Conservation (phyloP, 2,113 vertebrate genomes). For the Trochalopteron elliotii region DNA sequence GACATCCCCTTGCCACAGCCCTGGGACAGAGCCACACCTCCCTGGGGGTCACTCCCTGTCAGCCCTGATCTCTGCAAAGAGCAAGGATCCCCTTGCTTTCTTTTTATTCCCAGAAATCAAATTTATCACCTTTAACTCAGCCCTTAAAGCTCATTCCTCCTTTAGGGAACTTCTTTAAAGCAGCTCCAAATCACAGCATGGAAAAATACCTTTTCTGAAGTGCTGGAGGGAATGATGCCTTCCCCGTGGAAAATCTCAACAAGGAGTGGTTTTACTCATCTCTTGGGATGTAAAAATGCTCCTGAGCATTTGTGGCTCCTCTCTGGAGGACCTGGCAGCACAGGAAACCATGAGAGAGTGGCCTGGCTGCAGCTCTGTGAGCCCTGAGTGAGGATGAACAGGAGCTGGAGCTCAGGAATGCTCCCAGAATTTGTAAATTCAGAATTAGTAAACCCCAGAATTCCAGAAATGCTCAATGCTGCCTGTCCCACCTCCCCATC, state of each 20-base stretch:
- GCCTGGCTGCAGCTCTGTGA: neutral
- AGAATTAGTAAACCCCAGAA: neutral
- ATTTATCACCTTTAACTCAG: neutral
- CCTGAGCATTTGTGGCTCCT: neutral
- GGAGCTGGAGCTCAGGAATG: neutral
- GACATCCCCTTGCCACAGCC: neutral
- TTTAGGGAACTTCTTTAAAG: neutral
- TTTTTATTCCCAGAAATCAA: neutral
- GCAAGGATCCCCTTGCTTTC: accelerated
- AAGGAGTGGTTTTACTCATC: neutral
- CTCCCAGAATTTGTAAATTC: neutral
- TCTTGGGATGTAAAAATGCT: neutral
- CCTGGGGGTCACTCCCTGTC: neutral
- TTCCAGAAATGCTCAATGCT: neutral
- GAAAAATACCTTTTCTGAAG: neutral
- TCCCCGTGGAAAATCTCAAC: neutral
- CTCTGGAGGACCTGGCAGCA: neutral
- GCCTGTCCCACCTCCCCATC: neutral
- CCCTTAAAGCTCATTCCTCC: neutral
- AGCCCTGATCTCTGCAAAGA: neutral
- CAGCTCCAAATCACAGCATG: accelerated
- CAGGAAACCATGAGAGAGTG: neutral
- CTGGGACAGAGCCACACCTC: neutral
- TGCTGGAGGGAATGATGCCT: neutral
- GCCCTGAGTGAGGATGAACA: neutral